A percentile compares a stretch with the other conserved stretches of the same genome.
Conservation (phyloP, 92 coral and sea anemone genomes). For the Muricea muricata region DNA sequence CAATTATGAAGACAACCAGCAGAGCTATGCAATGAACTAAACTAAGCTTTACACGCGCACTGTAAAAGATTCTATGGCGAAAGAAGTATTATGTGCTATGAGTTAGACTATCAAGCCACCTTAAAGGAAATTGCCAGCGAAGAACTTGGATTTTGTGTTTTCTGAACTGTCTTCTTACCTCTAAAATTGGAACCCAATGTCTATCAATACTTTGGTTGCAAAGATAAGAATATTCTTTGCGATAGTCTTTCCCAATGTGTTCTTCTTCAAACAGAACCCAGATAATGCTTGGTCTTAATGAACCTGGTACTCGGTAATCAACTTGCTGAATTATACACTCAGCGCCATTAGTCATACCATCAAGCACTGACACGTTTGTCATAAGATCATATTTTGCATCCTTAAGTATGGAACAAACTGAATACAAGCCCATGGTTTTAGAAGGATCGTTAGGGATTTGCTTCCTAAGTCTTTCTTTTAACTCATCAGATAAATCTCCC, state of each 20-base stretch:
- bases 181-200: conserved; percentile 57
- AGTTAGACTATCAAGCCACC: too few species aligned
- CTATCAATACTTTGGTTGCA: conserved; percentile 34
- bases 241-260: conserved; percentile 40
- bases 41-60: too few species aligned
- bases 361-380: conserved; percentile 59
- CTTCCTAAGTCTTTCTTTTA: conserved; percentile 54
- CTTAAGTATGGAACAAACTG: conserved; percentile 34
- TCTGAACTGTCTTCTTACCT: conserved; percentile 58
- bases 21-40: too few species aligned
- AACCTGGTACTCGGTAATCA: conserved; percentile 52
- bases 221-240: conserved; percentile 53
- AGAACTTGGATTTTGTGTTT: conserved; percentile 51
- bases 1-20: too few species aligned
- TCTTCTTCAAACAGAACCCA: conserved; percentile 62
- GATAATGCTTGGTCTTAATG: conserved; percentile 69
- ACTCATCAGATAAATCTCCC: conserved; percentile 65
- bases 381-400: conserved; percentile 68
- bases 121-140: conserved; percentile 65
- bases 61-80: too few species aligned
- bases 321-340: conserved; percentile 65
- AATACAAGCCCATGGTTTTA: conserved; percentile 70
- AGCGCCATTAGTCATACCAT: conserved; percentile 74
- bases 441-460: conserved; percentile 71
- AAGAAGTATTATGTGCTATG: too few species aligned